Evolutionary conservation across 2,113 vertebrate species (phyloP), one percentile per base, ranked within the genome.

Genomic region (Siphamia tubifer): DNA sequence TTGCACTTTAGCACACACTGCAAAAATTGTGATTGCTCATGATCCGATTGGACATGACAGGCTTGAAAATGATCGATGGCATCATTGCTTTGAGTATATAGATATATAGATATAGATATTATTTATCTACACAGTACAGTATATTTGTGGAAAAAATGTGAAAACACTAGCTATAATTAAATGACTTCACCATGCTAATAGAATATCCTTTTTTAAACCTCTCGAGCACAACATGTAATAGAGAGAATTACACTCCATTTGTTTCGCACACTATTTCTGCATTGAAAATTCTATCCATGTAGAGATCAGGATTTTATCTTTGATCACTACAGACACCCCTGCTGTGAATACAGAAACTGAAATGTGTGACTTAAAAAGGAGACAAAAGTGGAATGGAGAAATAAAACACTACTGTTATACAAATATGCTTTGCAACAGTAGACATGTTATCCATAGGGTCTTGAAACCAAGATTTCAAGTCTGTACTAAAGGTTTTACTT

Each of bases 81-180:
- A 79, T 84, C 84, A 85, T 87, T 88, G 73, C 81, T 90, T 85
- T 83, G 86, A 92, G 81, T 91, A 91, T 87, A 92, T 86, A 87
- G 55, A 84, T 81, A 90, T 84, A 92, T 90, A 90, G 71, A 84
- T 85, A 89, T 88, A 88, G 71, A 88, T 87, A 84, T 87, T 84
- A 82, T 86, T 87, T 91, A 89, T 90, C 87, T 90, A 92, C 86
- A 92, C 77, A 87, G 74, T 85, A 90, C 82, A 87, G 74, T 90
- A 89, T 88, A 87, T 85, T 71, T 65, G 73, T 89, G 85, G 66
- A 64, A 80, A 89, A 80, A 85, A 89, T 63, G 78, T 84, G 74
- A 85, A 64, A 81, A 84, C 81, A 84, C 80, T 72, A 90, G 68
- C 81, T 82, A 89, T 88, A 48, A 77, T 74, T 87, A 89, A 89